Conservation (phyloP, 2,113 vertebrate genomes). For the Paratilapia polleni region DNA sequence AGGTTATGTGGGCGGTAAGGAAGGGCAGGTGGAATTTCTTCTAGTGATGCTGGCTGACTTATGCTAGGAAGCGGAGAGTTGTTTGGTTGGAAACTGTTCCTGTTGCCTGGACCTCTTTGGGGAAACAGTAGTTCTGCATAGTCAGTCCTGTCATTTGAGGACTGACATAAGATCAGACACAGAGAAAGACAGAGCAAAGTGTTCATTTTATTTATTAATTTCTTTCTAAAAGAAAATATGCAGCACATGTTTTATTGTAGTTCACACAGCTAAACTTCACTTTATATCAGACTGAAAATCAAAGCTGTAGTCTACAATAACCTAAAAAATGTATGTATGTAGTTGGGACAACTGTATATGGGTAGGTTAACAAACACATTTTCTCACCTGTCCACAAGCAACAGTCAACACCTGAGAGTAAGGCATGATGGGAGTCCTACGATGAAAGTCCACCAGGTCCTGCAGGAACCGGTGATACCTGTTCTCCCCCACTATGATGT, state of each 20-base stretch:
- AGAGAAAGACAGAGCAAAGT: neutral
- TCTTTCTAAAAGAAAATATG: neutral
- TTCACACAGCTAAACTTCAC: neutral
- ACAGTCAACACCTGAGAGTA: slow-evolving; percentile 77
- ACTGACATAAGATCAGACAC: slow-evolving; percentile 29
- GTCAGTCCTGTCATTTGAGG: slow-evolving; percentile 31
- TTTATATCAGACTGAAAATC: neutral
- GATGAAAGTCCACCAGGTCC: slow-evolving; percentile 82
- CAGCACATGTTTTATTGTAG: neutral
- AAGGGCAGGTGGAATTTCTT: slow-evolving; percentile 42
- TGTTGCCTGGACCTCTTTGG: neutral
- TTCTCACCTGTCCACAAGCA: slow-evolving; percentile 82
- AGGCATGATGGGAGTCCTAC: slow-evolving; percentile 71
- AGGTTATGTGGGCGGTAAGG: slow-evolving; percentile 34
- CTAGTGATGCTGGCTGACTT: neutral
- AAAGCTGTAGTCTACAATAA: neutral
- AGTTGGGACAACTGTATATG: neutral
- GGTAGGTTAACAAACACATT: neutral
- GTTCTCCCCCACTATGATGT: slow-evolving; percentile 77
- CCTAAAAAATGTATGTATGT: neutral
- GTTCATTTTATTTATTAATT: neutral
- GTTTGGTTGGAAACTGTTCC: neutral
- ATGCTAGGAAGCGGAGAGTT: neutral
- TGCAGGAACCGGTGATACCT: slow-evolving; percentile 72
- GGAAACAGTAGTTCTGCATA: slow-evolving; percentile 68